Conservation (phyloP, 2,888 invertebrate species). For the Cerceris ruficornis region DNA sequence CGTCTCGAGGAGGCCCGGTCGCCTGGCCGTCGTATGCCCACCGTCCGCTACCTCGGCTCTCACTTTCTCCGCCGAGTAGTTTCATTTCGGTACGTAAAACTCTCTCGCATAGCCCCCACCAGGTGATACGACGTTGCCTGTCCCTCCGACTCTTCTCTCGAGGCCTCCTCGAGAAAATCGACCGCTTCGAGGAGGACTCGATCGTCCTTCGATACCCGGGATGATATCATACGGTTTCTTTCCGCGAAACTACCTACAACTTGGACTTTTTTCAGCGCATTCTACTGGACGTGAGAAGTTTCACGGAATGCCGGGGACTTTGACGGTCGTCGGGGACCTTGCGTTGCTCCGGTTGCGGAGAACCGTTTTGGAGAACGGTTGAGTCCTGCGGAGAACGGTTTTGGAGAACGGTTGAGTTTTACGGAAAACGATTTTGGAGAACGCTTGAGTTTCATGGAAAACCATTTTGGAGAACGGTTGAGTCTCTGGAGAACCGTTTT, state of each 20-base stretch:
- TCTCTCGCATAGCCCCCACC: conserved; percentile 73
- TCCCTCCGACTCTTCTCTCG: conserved; percentile 42
- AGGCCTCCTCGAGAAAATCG: conserved; percentile 46
- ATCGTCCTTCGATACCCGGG: conserved; percentile 37
- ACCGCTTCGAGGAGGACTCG: conserved; percentile 19
- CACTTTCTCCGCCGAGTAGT: conserved; percentile 80
- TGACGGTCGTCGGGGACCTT: too few species aligned
- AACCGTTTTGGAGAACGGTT: too few species aligned
- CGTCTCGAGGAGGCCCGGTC: conserved; percentile 70
- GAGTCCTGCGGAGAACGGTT: too few species aligned
- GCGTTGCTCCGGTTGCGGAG: too few species aligned
- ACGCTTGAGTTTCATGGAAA: too few species aligned
- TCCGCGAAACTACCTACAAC: conserved; percentile 3
- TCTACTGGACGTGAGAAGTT: too few species aligned
- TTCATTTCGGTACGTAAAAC: conserved; percentile 80
- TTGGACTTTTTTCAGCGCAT: not conserved
- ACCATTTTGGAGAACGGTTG: too few species aligned
- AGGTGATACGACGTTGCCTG: conserved; percentile 29
- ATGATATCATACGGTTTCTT: conserved; percentile 18
- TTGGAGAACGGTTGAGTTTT: too few species aligned
- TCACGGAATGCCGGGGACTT: too few species aligned
- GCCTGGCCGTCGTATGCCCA: conserved; percentile 69
- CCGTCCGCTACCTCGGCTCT: conserved; percentile 76
- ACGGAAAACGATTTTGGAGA: too few species aligned
- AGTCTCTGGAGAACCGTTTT: too few species aligned